Evolutionary conservation across 1,140 invertebrate genomes (phyloP).

Genomic region (Lepidurus apus): DNA sequence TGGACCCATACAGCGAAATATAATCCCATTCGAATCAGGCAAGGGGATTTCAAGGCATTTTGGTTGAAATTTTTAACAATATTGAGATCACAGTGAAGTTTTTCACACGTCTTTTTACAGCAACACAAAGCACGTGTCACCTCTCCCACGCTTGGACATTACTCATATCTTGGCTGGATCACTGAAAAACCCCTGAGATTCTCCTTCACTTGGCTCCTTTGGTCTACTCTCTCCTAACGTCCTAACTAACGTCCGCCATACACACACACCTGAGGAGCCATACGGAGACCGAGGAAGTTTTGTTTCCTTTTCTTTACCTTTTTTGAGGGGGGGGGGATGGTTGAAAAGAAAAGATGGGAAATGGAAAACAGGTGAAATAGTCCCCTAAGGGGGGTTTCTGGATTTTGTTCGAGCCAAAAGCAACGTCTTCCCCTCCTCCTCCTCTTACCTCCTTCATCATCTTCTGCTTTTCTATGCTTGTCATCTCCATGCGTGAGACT

Average conservation of each 20-base stretch:
- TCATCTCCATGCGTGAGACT: neutral
- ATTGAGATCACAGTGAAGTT: too few relatives aligned
- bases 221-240: too few relatives aligned
- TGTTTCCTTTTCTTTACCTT: neutral
- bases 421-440: neutral
- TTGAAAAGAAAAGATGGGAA: neutral
- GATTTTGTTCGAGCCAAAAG: neutral
- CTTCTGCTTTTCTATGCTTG: neutral
- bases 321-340: neutral
- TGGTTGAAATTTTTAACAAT: too few relatives aligned
- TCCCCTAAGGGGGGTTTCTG: neutral
- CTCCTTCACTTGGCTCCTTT: neutral
- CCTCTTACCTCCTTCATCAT: neutral
- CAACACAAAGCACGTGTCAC: constrained; percentile 7
- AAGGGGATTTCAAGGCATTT: too few relatives aligned
- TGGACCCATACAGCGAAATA: too few relatives aligned
- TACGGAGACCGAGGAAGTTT: neutral
- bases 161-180: neutral
- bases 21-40: too few relatives aligned
- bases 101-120: neutral
- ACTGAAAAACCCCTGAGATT: too few relatives aligned
- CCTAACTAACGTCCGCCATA: neutral
- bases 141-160: neutral
- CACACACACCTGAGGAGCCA: neutral
- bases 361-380: neutral